Conservation (phyloP, 1,140 invertebrate genomes). For the Sinonovacula constricta region DNA sequence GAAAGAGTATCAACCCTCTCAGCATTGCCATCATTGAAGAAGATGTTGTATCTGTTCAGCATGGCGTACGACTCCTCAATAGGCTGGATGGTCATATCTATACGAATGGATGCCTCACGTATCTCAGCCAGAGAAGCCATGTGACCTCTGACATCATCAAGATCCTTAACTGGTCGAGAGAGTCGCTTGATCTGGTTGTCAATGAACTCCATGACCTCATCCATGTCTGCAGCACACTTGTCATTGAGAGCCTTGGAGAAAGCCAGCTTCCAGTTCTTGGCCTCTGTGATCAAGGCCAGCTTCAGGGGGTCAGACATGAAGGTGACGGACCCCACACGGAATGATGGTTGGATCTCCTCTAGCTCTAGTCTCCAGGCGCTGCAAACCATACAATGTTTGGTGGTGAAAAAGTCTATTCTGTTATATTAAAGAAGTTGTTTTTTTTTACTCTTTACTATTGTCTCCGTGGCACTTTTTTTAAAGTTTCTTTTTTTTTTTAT, state of each 20-base stretch:
- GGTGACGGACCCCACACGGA: slow-evolving; percentile 77
- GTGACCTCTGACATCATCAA: slow-evolving; percentile 94
- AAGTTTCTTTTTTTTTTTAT: no score
- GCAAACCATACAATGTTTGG: no score
- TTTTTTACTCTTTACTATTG: no score
- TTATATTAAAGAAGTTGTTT: no score
- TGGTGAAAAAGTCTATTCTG: no score
- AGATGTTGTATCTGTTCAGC: slow-evolving; percentile 91
- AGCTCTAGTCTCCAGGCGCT: slow-evolving; percentile 77
- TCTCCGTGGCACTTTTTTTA: no score
- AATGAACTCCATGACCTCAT: slow-evolving; percentile 80
- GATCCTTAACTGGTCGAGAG: slow-evolving; percentile 89
- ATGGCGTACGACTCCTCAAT: slow-evolving; percentile 97
- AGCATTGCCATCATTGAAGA: slow-evolving; percentile 92
- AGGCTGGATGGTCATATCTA: slow-evolving; percentile 95
- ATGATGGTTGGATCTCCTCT: slow-evolving; percentile 74
- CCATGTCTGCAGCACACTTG: slow-evolving; percentile 96
- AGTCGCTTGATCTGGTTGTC: slow-evolving; percentile 77
- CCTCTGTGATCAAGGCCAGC: slow-evolving; percentile 90
- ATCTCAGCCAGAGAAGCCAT: slow-evolving; percentile 97
- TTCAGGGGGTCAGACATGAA: slow-evolving; percentile 88
- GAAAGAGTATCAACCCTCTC: slow-evolving; percentile 95
- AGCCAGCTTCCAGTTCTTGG: slow-evolving; percentile 89
- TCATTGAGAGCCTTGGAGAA: slow-evolving; percentile 95
- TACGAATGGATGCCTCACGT: slow-evolving; percentile 95